These are phyloP conservation scores for Myxocyprinus asiaticus DNA, from an alignment of 2,113 vertebrate genomes.

Conservation along the genomic window DNA sequence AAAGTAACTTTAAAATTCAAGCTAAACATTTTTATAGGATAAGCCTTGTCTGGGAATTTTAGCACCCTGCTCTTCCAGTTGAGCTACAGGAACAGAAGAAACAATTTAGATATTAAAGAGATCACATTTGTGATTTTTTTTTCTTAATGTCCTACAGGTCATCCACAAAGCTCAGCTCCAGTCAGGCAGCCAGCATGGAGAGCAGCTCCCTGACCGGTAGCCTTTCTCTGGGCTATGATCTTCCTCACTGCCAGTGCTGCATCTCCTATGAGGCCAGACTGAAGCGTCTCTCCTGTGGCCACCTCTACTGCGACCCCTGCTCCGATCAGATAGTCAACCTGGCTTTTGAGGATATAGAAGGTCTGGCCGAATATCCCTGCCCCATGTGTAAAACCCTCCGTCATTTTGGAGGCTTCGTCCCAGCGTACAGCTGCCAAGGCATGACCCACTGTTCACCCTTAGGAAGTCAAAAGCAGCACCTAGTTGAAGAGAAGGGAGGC, in stretches of 20 bases:
- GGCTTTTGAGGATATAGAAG: constrained; percentile 79
- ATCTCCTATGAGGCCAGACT: constrained; percentile 69
- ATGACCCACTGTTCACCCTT: constrained; percentile 53
- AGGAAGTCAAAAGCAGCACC: constrained; percentile 53
- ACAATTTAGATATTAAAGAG: too few species aligned
- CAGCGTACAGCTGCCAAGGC: constrained; percentile 22
- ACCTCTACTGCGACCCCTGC: constrained; percentile 75
- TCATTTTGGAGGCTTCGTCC: constrained; percentile 64
- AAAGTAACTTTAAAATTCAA: too few species aligned
- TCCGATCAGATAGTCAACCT: constrained; percentile 77
- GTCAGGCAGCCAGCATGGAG: constrained; percentile 67
- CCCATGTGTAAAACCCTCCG: constrained; percentile 76
- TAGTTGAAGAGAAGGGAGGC: constrained; percentile 62
- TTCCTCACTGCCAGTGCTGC: constrained; percentile 78
- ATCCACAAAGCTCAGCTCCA: constrained; percentile 63
- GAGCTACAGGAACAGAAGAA: too few species aligned
- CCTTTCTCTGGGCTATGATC: constrained; percentile 71
- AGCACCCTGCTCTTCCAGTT: too few species aligned
- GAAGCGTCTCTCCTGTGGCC: constrained; percentile 76
- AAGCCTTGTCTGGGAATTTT: too few species aligned
- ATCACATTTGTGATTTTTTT: not conserved
- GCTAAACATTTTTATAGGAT: too few species aligned
- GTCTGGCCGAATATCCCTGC: constrained; percentile 76
- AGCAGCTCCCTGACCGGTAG: constrained; percentile 76
- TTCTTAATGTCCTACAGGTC: constrained; percentile 61